These are phyloP conservation scores for Pocillopora verrucosa DNA, from an alignment of 64 coral and sea anemone genomes.

Conservation along the genomic window DNA sequence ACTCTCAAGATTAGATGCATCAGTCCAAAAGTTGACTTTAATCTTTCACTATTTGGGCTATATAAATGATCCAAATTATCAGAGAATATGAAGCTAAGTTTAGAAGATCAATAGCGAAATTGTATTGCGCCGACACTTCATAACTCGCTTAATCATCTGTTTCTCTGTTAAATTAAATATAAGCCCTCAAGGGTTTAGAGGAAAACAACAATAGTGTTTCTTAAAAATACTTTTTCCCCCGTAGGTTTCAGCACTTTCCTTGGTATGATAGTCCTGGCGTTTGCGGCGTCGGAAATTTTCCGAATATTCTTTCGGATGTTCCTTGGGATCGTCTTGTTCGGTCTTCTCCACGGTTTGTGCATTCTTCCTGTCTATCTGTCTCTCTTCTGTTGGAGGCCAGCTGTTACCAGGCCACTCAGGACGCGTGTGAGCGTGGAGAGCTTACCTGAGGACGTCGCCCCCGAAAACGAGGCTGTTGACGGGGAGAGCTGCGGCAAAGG, in stretches of 20 bases:
- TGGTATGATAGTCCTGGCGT: constrained; percentile 32
- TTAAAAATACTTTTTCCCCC: background rate
- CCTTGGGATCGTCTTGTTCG: constrained; percentile 34
- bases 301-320: constrained; percentile 49
- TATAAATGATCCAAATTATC: no score
- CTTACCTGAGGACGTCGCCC: background rate
- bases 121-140: no score
- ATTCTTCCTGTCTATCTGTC: constrained; percentile 49
- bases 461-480: background rate
- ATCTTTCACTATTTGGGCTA: no score
- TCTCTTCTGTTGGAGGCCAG: constrained; percentile 18
- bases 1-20: no score
- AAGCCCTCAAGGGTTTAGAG: no score
- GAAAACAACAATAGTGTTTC: background rate
- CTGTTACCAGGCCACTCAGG: background rate
- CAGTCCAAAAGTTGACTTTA: no score
- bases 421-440: background rate
- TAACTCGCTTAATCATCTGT: no score
- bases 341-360: constrained; percentile 34
- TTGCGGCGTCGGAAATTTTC: constrained; percentile 36
- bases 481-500: background rate
- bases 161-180: no score
- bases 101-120: no score
- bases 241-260: constrained; percentile 44
- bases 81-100: no score